These are phyloP conservation scores for Cetonia aurata DNA, from an alignment of 2,888 invertebrate species.

Conservation along the genomic window DNA sequence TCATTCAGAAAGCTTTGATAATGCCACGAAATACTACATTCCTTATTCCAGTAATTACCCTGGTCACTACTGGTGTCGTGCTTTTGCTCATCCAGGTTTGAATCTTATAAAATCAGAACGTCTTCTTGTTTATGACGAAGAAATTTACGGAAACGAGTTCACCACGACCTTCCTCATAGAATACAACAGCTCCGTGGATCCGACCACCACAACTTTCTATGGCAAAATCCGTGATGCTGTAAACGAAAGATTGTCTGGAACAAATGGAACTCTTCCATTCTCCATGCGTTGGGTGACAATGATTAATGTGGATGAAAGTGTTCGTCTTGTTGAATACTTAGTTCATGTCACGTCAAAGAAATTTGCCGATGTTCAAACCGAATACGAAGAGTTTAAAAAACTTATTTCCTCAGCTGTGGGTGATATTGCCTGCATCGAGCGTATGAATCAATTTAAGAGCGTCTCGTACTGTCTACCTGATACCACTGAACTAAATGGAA, in stretches of 20 bases:
- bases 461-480: conserved; percentile 41
- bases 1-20: conserved; percentile 24
- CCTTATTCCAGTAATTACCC: conserved; percentile 42
- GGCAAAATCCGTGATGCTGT: conserved; percentile 7
- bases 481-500: conserved; percentile 25
- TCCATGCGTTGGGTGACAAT: conserved; percentile 41
- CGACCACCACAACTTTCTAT: conserved; percentile 17
- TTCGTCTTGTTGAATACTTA: conserved; percentile 37
- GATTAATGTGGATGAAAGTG: conserved; percentile 31
- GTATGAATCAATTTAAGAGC: conserved; percentile 34
- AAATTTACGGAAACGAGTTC: conserved; percentile 44
- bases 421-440: conserved; percentile 11
- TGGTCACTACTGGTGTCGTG: conserved; percentile 45
- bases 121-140: conserved; percentile 42
- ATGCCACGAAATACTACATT: conserved; percentile 28
- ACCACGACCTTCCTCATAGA: conserved; percentile 34
- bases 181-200: conserved; percentile 19
- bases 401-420: conserved; percentile 10
- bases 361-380: conserved; percentile 20
- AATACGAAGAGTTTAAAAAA: conserved; percentile 24
- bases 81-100: conserved; percentile 34
- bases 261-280: conserved; percentile 30
- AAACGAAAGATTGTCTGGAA: background rate
- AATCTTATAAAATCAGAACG: conserved; percentile 25
- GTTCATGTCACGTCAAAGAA: conserved; percentile 41